Evolutionary conservation across 2,113 vertebrate species (phyloP), one percentile per base, ranked within the genome.

Genomic region (Candoia aspera): DNA sequence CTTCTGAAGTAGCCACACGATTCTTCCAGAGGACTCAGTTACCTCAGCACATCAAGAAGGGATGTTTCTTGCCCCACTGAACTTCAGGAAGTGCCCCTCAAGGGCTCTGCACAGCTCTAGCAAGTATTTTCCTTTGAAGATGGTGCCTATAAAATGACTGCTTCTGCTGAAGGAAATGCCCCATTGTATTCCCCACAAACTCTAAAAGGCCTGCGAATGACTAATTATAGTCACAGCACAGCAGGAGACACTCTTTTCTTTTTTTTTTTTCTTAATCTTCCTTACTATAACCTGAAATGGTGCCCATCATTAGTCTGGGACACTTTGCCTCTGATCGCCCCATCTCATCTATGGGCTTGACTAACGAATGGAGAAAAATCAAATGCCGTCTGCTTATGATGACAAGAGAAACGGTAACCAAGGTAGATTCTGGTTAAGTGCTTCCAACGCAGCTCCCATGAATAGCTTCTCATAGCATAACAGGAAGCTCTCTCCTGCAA

Each of bases 401-500:
- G 46, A 92, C 91, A 91, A 90, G 42, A 46, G 15, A 89, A 95
- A 96, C 96, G 97, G 96, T 97, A 96, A 95, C 94, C 95, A 95
- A 42, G 92, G 95, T 95, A 96, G 96, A 79, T 79, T 79, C 73
- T 17, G 90, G 93, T 94, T 95, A 90, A 15, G 91, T 92, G 0
- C 59, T 97, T 96, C 95, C 92, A 96, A 96, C 97, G 97, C 73
- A 97, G 97, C 97, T 98, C 97, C 96, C 96, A 93, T 95, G 96
- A 97, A 96, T 93, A 92, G 88, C 94, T 95, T 98, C 98, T 98
- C 98, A 98, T 97, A 98, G 98, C 97, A 98, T 94, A 95, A 95
- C 94, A 96, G 96, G 95, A 95, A 94, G 93, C 94, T 96, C 96
- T 96, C 95, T 97, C 96, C 96, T 92, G 90, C 87, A 93, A 89